Conservation (phyloP, 2,888 invertebrate species). For the Achlya flavicornis region DNA sequence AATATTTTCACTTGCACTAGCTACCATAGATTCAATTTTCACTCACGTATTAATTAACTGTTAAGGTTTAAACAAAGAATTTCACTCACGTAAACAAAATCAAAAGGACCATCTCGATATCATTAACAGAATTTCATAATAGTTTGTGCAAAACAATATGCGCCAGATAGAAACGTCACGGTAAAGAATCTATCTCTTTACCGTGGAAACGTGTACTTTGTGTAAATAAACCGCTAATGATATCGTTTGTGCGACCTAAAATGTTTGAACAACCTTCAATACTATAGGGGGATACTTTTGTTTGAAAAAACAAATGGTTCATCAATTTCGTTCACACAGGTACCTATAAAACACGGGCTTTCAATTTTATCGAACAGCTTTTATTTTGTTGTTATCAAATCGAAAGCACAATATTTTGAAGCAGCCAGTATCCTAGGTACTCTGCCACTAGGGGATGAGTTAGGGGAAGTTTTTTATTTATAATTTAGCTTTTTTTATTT, state of each 20-base stretch:
- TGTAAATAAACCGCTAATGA: constrained; percentile 8
- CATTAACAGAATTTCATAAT: constrained; percentile 7
- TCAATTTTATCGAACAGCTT: constrained; percentile 4
- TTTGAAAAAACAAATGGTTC: constrained; percentile 15
- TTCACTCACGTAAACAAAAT: constrained; percentile 10
- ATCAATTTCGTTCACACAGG: not conserved
- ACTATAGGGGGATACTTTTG: constrained; percentile 8
- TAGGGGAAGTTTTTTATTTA: too few species aligned
- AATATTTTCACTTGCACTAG: too few species aligned
- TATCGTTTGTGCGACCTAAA: constrained; percentile 12
- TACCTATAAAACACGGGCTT: not conserved
- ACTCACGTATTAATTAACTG: not conserved
- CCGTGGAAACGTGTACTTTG: constrained; percentile 4
- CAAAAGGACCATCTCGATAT: constrained; percentile 13
- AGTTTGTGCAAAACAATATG: not conserved
- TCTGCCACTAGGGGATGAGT: too few species aligned
- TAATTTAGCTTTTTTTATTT: too few species aligned
- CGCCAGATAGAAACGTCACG: constrained; percentile 1
- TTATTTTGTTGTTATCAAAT: not conserved
- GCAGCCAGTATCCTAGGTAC: too few species aligned
- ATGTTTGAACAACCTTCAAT: constrained; percentile 13
- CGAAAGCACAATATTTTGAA: not conserved
- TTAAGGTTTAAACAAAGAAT: not conserved
- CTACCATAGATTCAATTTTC: not conserved
- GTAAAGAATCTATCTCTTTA: too few species aligned